A percentile compares a stretch with the other conserved stretches of the same genome.
Conservation (phyloP, 2,888 invertebrate genomes). For the Horisme vitalbata region DNA sequence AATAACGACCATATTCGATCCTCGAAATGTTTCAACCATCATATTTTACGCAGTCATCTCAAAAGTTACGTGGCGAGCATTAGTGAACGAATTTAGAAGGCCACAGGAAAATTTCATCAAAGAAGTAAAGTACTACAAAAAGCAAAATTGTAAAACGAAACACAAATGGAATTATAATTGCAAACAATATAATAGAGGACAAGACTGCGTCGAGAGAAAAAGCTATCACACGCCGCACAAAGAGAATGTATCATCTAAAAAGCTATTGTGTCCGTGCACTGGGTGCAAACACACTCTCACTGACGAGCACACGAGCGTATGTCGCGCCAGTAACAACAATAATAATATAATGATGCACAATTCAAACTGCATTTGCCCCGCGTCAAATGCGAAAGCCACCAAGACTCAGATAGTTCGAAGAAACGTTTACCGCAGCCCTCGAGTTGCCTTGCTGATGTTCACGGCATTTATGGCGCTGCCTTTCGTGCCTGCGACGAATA, state of each 20-base stretch:
- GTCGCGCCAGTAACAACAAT: constrained; percentile 88
- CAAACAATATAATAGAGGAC: constrained; percentile 66
- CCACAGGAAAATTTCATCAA: constrained; percentile 56
- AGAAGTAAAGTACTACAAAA: constrained; percentile 68
- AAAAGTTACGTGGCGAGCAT: constrained; percentile 67
- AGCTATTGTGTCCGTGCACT: constrained; percentile 81
- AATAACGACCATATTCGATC: constrained; percentile 89
- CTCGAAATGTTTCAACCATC: constrained; percentile 89
- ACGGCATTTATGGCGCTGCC: constrained; percentile 93
- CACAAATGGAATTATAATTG: constrained; percentile 72
- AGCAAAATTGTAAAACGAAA: constrained; percentile 68
- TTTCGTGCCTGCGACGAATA: constrained; percentile 97
- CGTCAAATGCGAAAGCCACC: constrained; percentile 54
- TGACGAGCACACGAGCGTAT: constrained; percentile 87
- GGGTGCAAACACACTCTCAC: constrained; percentile 86
- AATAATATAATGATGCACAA: constrained; percentile 85
- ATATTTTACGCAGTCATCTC: constrained; percentile 86
- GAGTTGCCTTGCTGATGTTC: constrained; percentile 82
- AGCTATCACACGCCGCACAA: constrained; percentile 64
- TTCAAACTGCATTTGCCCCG: constrained; percentile 73
- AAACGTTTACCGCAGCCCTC: constrained; percentile 64
- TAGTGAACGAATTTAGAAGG: constrained; percentile 64
- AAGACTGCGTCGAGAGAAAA: constrained; percentile 69
- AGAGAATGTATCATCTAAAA: constrained; percentile 66
- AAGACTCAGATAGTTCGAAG: constrained; percentile 55